phyloP scores from a whole-genome alignment of 1,140 invertebrate genomes.

The Ceratina japonica region DNA sequence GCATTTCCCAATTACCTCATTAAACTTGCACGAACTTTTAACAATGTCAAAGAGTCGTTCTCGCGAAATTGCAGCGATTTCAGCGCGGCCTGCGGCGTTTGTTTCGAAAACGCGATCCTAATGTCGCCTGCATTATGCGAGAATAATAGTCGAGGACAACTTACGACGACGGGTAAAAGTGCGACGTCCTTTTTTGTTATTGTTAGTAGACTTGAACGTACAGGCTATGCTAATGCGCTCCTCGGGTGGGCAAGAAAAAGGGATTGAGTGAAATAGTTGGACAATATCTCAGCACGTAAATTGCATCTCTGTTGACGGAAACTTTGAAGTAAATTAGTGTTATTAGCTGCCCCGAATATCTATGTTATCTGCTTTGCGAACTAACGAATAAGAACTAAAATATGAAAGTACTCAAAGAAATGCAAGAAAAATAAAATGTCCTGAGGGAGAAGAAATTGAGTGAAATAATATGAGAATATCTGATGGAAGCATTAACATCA shows the following conservation, averaged over 20 bases:
- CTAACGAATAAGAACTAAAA: no score
- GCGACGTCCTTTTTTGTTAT: no score
- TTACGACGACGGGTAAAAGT: background rate
- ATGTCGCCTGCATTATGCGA: background rate
- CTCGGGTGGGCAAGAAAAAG: background rate
- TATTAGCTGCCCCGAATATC: no score
- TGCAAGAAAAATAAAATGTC: no score
- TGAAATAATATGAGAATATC: no score
- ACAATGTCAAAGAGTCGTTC: constrained; percentile 15
- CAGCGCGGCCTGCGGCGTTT: constrained; percentile 5
- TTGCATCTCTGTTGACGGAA: background rate
- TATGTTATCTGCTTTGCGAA: no score
- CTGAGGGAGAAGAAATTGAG: no score
- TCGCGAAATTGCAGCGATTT: constrained; percentile 27
- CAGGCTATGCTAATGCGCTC: constrained; percentile 29
- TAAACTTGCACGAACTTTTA: constrained; percentile 28
- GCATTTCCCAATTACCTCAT: constrained; percentile 37
- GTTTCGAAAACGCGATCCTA: constrained; percentile 28
- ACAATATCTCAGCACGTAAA: background rate
- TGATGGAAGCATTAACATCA: no score
- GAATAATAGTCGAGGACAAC: constrained; percentile 10
- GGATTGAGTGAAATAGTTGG: background rate
- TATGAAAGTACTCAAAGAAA: no score
- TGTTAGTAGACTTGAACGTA: no score
- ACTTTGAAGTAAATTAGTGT: background rate